Evolutionary conservation across 2,113 vertebrate genomes (phyloP).

Genomic region (Cryptomyrus ogoouensis): DNA sequence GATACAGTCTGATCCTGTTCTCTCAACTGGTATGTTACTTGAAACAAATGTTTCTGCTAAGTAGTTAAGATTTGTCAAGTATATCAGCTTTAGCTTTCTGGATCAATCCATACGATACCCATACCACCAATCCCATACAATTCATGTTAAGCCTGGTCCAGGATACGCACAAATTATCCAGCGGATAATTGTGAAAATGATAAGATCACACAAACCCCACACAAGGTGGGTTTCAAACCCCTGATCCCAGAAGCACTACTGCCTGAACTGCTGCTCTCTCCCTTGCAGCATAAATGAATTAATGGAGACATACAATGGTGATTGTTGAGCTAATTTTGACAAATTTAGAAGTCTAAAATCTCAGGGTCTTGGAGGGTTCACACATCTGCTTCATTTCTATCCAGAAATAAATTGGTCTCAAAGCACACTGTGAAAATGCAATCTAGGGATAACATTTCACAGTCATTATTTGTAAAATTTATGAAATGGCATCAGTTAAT

Average conservation of each 20-base stretch:
- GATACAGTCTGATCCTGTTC: neutral
- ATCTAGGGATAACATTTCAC: conserved; percentile 18
- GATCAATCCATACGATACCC: neutral
- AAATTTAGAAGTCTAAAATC: neutral
- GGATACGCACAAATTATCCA: neutral
- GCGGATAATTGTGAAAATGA: neutral
- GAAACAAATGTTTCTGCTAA: neutral
- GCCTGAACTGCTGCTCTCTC: neutral
- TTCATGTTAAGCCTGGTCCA: neutral
- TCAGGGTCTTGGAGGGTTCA: neutral
- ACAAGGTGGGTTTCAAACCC: neutral
- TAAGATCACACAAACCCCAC: neutral
- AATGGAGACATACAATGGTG: neutral
- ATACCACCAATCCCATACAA: neutral
- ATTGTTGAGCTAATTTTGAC: neutral
- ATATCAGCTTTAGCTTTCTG: neutral
- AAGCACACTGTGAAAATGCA: conserved; percentile 1
- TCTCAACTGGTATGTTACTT: neutral
- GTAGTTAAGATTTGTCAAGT: neutral
- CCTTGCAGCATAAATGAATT: neutral
- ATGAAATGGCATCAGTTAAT: conserved; percentile 11
- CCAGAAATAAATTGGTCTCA: conserved; percentile 19
- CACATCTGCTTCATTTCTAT: conserved; percentile 1
- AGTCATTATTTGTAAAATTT: neutral
- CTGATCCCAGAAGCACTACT: neutral